Conservation (phyloP, 35 echinoderm and acorn worm genomes). For the Lytechinus variegatus region DNA sequence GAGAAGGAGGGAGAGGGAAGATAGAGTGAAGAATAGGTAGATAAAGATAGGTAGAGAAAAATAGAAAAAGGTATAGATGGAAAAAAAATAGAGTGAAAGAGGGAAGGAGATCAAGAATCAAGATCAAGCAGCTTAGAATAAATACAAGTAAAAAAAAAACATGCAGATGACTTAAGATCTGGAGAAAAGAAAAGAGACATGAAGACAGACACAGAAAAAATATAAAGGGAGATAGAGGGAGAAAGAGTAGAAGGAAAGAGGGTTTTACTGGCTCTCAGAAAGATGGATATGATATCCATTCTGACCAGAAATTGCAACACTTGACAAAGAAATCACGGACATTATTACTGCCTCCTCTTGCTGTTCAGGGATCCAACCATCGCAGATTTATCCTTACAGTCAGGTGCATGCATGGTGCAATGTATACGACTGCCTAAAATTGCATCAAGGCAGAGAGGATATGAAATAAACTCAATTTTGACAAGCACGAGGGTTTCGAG, state of each 20-base stretch:
- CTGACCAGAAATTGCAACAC: background rate
- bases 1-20: too few relatives aligned
- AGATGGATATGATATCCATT: background rate
- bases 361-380: background rate
- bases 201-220: background rate
- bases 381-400: background rate
- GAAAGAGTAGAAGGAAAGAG: background rate
- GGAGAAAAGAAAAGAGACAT: background rate
- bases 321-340: background rate
- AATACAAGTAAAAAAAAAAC: background rate
- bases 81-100: too few relatives aligned
- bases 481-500: background rate
- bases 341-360: background rate
- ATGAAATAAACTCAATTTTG: constrained; percentile 20
- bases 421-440: background rate
- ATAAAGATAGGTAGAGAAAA: too few relatives aligned
- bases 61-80: too few relatives aligned
- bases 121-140: background rate
- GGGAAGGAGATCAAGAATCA: too few relatives aligned
- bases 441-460: background rate
- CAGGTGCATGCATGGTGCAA: background rate
- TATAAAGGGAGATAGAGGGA: background rate
- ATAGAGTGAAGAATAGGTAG: too few relatives aligned
- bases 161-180: too few relatives aligned
- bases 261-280: background rate